These are phyloP conservation scores for Caenorhabditis sp. DNA, from an alignment of 2,888 invertebrate species.

Conservation along the genomic window DNA sequence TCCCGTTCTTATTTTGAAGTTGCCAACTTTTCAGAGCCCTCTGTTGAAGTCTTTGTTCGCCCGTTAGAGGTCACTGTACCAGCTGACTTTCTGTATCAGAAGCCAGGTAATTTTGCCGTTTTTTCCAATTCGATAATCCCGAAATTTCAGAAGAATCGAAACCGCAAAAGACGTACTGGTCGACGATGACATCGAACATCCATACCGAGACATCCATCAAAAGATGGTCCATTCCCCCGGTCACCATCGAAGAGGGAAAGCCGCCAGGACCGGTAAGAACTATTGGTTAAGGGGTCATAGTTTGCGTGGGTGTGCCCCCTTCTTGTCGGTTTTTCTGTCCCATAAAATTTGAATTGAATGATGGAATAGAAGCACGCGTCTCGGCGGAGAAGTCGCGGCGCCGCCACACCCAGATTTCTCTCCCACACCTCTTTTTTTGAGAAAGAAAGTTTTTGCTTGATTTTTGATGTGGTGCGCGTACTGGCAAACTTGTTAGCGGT, in stretches of 20 bases:
- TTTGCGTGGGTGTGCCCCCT: slow-evolving; percentile 20
- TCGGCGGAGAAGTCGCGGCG: not conserved
- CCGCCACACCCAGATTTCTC: slow-evolving; percentile 39
- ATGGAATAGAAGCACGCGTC: slow-evolving; percentile 3
- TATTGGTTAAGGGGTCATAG: not conserved
- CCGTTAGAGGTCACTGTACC: slow-evolving; percentile 66
- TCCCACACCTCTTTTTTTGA: slow-evolving; percentile 8
- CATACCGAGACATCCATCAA: slow-evolving; percentile 65
- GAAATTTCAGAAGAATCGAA: slow-evolving; percentile 8
- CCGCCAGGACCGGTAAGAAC: slow-evolving; percentile 69
- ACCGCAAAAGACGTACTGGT: slow-evolving; percentile 57
- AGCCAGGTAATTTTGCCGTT: slow-evolving; percentile 10
- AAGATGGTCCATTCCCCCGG: slow-evolving; percentile 67
- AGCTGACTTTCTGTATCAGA: slow-evolving; percentile 43
- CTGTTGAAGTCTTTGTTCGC: slow-evolving; percentile 60
- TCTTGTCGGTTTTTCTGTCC: slow-evolving; percentile 6
- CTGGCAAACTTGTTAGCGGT: no score
- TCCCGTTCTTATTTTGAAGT: not conserved
- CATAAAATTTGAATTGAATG: slow-evolving; percentile 49
- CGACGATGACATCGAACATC: slow-evolving; percentile 69
- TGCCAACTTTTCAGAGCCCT: slow-evolving; percentile 54
- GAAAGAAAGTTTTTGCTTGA: not conserved
- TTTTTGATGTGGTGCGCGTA: no score
- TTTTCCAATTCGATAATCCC: not conserved
- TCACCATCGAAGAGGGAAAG: slow-evolving; percentile 64